Base-by-base conservation (phyloP, 2,797 vertebrate genomes). In the Poecile montanus region DNA sequence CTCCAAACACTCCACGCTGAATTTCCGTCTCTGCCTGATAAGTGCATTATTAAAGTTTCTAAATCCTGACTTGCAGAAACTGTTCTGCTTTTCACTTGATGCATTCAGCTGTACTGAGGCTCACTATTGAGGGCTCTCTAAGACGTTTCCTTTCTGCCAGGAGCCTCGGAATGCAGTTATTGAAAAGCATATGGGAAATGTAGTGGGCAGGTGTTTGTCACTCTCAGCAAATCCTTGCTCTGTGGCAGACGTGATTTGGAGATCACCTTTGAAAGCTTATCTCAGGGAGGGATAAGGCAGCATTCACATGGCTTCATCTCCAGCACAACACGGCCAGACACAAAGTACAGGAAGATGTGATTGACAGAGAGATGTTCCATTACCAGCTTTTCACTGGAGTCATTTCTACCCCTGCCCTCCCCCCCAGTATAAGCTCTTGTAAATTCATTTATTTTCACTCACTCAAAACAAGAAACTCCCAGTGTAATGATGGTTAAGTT, bases 181-280 rank as follows among this genome's bases (percentile, higher is more conserved):
- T 87, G 94, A 94, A 96, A 95, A 95, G 94, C 88, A 84, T 5
- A 44, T 0, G 18, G 93, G 90, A 95, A 95, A 96, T 89, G 94
- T 13, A 53, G 44, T 27, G 29, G 80, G 80, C 68, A 92, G 47
- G 72, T 95, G 94, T 96, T 96, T 96, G 96, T 97, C 96, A 90
- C 88, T 96, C 88, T 94, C 83, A 53, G 79, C 94, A 97, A 97
- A 97, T 95, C 96, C 91, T 79, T 48, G 45, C 75, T 94, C 91
- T 91, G 71, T 89, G 93, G 92, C 96, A 96, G 96, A 95, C 93
- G 47, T 83, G 95, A 93, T 96, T 95, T 85, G 84, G 92, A 93
- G 94, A 97, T 95, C 97, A 95, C 95, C 91, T 97, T 93, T 96
- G 94, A 96, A 96, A 97, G 95, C 94, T 95, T 95, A 97, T 97